Base-by-base conservation (phyloP, 2,113 vertebrate genomes). In the Hoplias malabaricus region DNA sequence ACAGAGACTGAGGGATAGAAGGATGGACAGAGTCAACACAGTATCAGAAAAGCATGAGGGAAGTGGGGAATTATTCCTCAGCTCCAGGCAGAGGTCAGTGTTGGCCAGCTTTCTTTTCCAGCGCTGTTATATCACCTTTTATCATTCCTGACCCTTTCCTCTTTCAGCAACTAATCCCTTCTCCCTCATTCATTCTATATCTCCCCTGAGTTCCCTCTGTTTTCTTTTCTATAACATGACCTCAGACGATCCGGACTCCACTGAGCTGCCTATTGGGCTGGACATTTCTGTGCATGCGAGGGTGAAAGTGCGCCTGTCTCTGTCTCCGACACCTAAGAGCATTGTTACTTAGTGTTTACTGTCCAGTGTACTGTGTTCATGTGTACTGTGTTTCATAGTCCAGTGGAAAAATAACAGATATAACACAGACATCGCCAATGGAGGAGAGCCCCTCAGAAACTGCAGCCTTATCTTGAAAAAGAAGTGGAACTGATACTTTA, bases 121-220 rank as follows among this genome's bases (percentile, higher is more conserved):
- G 50, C 84, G 69, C 79, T 72, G 81, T 88, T 87, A 86, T 85
- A 84, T 85, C 80, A 40, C 83, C 59, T 73, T 48, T 54, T 63
- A 56, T 63, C 72, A n/a, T 36, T 66, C 34, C 0, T 13, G 11
- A 25, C 42, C 54, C 23, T 29, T 61, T 66, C 54, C 25, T 54
- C 25, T 42, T 53, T 42, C 23, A 33, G 40, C 42, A 4, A 61
- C 43, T 33, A 21, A 43, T 53, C 42, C 54, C 31, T 69, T 69
- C 23, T 72, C 38, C 65, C 71, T 75, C 57, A 11, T 42, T 70
- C 48, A 69, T 74, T 78, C 67, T 65, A 2, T 56, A 53, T 61
- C 78, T 73, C 56, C 50, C 81, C 19, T n/a, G 76, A 76, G 66
- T 23, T 69, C 59, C 1, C 10, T 59, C 43, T 68, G 73, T 80